Percentiles rank a stretch among this genome's conserved stretches.
Conservation (phyloP, 2,797 vertebrate genomes). For the Rhinogobio ventralis region DNA sequence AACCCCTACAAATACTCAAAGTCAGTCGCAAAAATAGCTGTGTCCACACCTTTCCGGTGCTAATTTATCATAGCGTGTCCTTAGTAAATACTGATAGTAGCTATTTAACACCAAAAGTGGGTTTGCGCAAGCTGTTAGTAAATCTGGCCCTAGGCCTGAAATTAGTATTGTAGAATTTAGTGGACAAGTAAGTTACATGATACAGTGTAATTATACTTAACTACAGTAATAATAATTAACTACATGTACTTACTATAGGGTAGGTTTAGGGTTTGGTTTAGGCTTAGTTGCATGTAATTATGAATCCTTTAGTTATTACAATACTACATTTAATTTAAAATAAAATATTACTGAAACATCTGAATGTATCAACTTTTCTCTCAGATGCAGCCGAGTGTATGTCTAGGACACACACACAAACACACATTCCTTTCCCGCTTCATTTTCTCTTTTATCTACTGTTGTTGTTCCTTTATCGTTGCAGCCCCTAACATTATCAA, state of each 20-base stretch:
- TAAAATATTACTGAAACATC: not conserved
- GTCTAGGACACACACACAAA: constrained; percentile 12
- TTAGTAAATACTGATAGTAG: too few relatives aligned
- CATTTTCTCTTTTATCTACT: constrained; percentile 54
- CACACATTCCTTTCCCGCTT: constrained; percentile 1
- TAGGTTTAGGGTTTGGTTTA: not conserved
- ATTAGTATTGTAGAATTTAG: constrained; percentile 5
- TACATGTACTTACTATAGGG: not conserved
- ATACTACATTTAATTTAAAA: not conserved
- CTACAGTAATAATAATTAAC: not conserved
- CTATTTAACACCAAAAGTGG: too few relatives aligned
- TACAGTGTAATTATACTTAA: too few relatives aligned
- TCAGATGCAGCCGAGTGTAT: not conserved
- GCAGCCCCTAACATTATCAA: constrained; percentile 27
- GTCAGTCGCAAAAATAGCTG: too few relatives aligned
- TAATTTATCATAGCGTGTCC: too few relatives aligned
- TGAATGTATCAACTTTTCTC: not conserved
- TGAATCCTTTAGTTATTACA: not conserved
- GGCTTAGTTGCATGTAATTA: not conserved
- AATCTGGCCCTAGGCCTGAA: not conserved
- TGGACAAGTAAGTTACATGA: not conserved
- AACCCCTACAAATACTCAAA: too few relatives aligned
- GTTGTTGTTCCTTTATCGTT: constrained; percentile 38
- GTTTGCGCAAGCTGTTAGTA: too few relatives aligned
- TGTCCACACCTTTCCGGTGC: too few relatives aligned